Percentiles rank a stretch among this genome's conserved stretches.
These are phyloP conservation scores for Drosophila miranda DNA, from an alignment of 1,140 invertebrate species.

Conservation along the genomic window DNA sequence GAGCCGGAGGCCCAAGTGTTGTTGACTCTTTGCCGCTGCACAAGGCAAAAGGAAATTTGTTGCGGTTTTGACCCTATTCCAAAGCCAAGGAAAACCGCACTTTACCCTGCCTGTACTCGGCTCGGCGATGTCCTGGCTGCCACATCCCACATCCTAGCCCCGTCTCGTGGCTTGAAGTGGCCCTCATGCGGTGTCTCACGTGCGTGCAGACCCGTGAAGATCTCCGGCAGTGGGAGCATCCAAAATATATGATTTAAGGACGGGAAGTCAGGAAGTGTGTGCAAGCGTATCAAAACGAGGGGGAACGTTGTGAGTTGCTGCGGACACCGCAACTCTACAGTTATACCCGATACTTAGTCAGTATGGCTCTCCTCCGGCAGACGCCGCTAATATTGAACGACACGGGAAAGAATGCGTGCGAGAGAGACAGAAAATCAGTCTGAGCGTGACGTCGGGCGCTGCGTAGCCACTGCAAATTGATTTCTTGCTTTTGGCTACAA, in stretches of 20 bases:
- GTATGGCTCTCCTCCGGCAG: too few species aligned
- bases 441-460: too few species aligned
- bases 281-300: constrained; percentile 2
- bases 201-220: too few species aligned
- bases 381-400: too few species aligned
- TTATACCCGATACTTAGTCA: too few species aligned
- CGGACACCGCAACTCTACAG: too few species aligned
- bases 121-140: neutral
- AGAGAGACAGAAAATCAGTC: too few species aligned
- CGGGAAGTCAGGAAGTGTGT: neutral
- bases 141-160: neutral
- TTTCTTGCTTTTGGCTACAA: too few species aligned
- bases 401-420: too few species aligned
- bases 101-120: constrained; percentile 21
- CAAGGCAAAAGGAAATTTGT: constrained; percentile 69
- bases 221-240: constrained; percentile 4
- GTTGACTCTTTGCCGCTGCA: constrained; percentile 72
- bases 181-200: too few species aligned
- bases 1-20: constrained; percentile 53
- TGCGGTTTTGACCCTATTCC: constrained; percentile 77
- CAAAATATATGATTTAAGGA: constrained; percentile 31
- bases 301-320: too few species aligned
- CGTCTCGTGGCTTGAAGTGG: neutral
- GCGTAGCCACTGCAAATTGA: too few species aligned
- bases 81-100: constrained; percentile 81